Base-by-base conservation (phyloP, 2,888 invertebrate species). In the Bellardia pandia region DNA sequence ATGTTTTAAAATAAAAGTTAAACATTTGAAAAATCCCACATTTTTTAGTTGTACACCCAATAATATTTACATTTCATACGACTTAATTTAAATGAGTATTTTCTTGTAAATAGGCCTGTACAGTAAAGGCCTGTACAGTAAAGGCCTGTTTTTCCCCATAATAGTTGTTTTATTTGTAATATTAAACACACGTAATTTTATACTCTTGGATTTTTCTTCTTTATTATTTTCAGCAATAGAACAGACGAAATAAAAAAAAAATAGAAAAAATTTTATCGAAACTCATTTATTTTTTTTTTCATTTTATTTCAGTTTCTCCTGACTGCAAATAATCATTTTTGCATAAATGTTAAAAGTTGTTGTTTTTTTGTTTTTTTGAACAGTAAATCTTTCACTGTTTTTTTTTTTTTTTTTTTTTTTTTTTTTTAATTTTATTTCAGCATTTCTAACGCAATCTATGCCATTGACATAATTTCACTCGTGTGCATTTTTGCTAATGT, bases 381-480 rank as follows among this genome's bases (percentile, higher is more conserved):
- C 82, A 40, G 82, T 83, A 76, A 82, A 69, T 82, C 75, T 81
- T 81, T 78, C 23, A 30, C 53, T 62, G 62, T 76, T 83, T 80
- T 66, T 69, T 37, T 80, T 72, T 69, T 23, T 23, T 23, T 80
- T 72, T 69, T 23, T 23, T 23, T 76, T 83, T 80, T 66, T 69
- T 37, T 80, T 72, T 69, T 23, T 23, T 23, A 23, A 23, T 80
- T 72, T 69, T 56, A 74, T 69, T 66, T 60, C 30, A 56, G 69
- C 75, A 74, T 78, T 78, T 14, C 74, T 85, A 87, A 78, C 75
- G 77, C 81, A 85, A 87, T 87, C 78, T 87, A 85, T 87, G 87
- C 81, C 87, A 87, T 82, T 87, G 87, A 85, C 87, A 87, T 87
- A 87, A 87, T 87, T 87, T 85, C 85, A 75, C 85, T 82, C 53